These are phyloP conservation scores for Rhagoletis zephyria DNA, from an alignment of 1,140 invertebrate genomes.

Conservation along the genomic window DNA sequence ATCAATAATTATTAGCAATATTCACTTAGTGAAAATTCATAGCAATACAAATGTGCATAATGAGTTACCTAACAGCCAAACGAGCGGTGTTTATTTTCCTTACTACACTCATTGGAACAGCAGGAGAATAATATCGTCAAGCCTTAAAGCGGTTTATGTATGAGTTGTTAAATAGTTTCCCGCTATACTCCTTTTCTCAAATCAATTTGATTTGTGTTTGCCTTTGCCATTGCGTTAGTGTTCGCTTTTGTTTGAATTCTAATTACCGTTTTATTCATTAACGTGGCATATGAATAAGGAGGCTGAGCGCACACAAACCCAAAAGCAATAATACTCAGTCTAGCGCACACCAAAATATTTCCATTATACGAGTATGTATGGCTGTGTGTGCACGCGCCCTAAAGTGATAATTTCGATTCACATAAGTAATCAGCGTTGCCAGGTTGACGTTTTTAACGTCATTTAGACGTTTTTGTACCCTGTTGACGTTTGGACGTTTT, in stretches of 20 bases:
- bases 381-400: not conserved
- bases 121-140: not conserved
- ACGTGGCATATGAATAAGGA: conserved; percentile 41
- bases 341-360: not conserved
- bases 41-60: too few species aligned
- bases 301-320: not conserved
- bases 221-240: not conserved
- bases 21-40: too few species aligned
- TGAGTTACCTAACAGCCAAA: not conserved
- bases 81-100: not conserved
- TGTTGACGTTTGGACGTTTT: too few species aligned
- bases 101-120: not conserved
- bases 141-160: not conserved
- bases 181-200: not conserved
- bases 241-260: conserved; percentile 31
- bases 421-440: too few species aligned
- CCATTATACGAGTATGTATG: not conserved
- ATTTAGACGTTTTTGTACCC: too few species aligned
- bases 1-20: too few species aligned
- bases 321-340: not conserved
- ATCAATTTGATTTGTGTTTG: not conserved
- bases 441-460: too few species aligned
- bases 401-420: conserved; percentile 30
- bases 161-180: not conserved
- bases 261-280: conserved; percentile 45